A percentile compares a stretch with the other conserved stretches of the same genome.
phyloP scores from a whole-genome alignment of 2,113 vertebrate genomes.

The Pseudorasbora parva region DNA sequence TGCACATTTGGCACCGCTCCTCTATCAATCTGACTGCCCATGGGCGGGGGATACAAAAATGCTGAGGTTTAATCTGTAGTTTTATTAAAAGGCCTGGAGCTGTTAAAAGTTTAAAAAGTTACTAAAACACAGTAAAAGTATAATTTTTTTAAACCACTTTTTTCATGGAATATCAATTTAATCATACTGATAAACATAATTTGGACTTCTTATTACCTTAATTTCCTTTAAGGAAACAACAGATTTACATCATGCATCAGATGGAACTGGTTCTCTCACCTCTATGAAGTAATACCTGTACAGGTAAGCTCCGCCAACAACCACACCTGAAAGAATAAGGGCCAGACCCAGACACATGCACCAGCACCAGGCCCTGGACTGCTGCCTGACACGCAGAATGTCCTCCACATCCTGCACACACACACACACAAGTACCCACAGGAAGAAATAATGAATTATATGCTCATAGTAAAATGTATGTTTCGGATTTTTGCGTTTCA shows the following conservation, averaged over 20 bases:
- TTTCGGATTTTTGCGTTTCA: too few relatives aligned
- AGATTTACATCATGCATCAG: not conserved
- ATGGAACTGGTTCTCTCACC: slow-evolving; percentile 66
- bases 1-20: not conserved
- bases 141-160: not conserved
- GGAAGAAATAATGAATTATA: not conserved
- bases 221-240: not conserved
- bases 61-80: too few relatives aligned
- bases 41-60: too few relatives aligned
- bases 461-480: not conserved
- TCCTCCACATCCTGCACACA: slow-evolving; percentile 80
- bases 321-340: slow-evolving; percentile 87
- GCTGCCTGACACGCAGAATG: slow-evolving; percentile 74
- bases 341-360: slow-evolving; percentile 88
- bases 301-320: slow-evolving; percentile 87
- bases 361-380: slow-evolving; percentile 88
- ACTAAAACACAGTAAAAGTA: not conserved
- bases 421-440: slow-evolving; percentile 30
- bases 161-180: too few relatives aligned
- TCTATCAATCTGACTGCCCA: too few relatives aligned
- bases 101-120: too few relatives aligned
- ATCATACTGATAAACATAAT: not conserved
- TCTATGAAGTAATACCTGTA: slow-evolving; percentile 85
- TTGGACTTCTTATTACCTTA: not conserved
- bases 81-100: too few relatives aligned